phyloP scores from a whole-genome alignment of 2,113 vertebrate species.

The Percopsis transmontana region DNA sequence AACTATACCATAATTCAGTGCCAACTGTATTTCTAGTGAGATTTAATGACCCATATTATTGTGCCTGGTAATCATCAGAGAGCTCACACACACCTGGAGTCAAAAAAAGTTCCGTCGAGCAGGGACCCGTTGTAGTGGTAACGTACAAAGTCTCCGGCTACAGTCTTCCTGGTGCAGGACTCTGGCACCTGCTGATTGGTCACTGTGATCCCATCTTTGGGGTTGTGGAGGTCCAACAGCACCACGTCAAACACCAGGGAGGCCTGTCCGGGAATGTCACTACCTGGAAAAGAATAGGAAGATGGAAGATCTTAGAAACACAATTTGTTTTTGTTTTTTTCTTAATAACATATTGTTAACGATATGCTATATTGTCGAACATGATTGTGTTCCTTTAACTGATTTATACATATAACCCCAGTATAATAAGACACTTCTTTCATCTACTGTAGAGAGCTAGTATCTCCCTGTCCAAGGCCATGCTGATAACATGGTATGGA shows the following conservation, averaged over 20 bases:
- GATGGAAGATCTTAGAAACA: background rate
- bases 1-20: background rate
- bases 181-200: slow-evolving; percentile 82
- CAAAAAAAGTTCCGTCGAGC: slow-evolving; percentile 91
- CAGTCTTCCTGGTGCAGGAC: slow-evolving; percentile 82
- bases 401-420: too few relatives aligned
- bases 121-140: slow-evolving; percentile 97
- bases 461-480: too few relatives aligned
- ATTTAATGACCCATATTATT: background rate
- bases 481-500: too few relatives aligned
- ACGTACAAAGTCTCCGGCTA: slow-evolving; percentile 88
- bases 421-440: too few relatives aligned
- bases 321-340: too few relatives aligned
- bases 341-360: too few relatives aligned
- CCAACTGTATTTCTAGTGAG: background rate
- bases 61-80: background rate
- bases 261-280: slow-evolving; percentile 94
- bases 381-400: too few relatives aligned
- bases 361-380: too few relatives aligned
- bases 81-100: slow-evolving; percentile 85
- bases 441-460: too few relatives aligned
- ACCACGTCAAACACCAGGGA: slow-evolving; percentile 94
- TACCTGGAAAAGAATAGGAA: slow-evolving; percentile 76
- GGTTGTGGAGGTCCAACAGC: slow-evolving; percentile 94
- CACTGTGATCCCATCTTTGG: slow-evolving; percentile 87